These are phyloP conservation scores for Poeciliopsis presidionis DNA, from an alignment of 2,797 vertebrate species.

Conservation along the genomic window DNA sequence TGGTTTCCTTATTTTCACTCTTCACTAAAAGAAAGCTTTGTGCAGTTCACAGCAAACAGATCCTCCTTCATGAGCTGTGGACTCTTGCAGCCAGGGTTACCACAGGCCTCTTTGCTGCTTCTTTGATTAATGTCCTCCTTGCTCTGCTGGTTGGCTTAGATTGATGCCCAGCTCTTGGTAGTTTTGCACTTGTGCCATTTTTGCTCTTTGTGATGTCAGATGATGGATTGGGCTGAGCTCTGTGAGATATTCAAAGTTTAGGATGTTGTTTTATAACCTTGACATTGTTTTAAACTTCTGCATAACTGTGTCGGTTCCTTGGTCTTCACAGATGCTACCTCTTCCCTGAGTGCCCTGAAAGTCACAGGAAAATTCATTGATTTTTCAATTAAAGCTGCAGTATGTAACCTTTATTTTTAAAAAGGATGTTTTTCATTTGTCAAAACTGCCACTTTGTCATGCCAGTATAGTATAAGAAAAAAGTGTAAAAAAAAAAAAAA, in stretches of 20 bases:
- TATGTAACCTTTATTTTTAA: background rate
- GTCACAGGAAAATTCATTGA: background rate
- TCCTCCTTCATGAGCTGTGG: background rate
- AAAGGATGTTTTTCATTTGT: background rate
- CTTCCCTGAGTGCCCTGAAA: background rate
- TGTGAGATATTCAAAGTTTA: background rate
- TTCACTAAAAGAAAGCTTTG: background rate
- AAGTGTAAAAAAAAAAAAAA: background rate
- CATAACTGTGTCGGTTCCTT: background rate
- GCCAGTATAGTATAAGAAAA: background rate
- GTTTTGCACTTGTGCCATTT: background rate
- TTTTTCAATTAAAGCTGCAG: background rate
- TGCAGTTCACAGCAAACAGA: background rate
- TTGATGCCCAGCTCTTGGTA: background rate
- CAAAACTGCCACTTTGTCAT: background rate
- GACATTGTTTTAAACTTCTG: background rate
- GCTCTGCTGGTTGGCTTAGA: background rate
- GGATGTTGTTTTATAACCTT: background rate
- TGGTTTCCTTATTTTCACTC: background rate
- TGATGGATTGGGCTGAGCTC: background rate
- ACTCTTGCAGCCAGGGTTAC: background rate
- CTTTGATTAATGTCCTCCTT: background rate
- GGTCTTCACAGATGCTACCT: background rate
- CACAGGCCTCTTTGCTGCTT: background rate
- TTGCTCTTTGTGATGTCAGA: background rate